Evolutionary conservation across 2,113 vertebrate species (phyloP).

Genomic region (Mormyrus lacerda): DNA sequence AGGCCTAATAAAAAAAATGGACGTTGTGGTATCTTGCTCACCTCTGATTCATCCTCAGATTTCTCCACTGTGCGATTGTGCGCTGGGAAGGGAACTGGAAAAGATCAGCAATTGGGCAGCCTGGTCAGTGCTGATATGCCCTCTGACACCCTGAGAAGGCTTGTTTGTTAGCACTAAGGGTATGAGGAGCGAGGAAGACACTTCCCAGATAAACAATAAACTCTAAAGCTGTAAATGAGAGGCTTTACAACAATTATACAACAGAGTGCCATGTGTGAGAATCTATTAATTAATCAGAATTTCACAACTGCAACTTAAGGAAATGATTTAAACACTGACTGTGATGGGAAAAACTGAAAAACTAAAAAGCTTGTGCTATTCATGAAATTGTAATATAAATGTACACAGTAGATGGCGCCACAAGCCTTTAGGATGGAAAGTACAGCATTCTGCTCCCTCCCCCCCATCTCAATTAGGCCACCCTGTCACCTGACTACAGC

Average conservation of each 20-base stretch:
- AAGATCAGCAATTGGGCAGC: not conserved
- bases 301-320: not conserved
- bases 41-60: conserved; percentile 81
- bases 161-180: not conserved
- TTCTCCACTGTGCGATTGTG: conserved; percentile 76
- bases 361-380: not conserved
- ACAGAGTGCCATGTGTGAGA: not conserved
- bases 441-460: not conserved
- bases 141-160: not conserved
- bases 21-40: conserved; percentile 41
- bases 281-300: not conserved
- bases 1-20: not conserved
- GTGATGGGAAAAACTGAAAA: not conserved
- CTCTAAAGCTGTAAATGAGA: not conserved
- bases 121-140: not conserved
- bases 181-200: not conserved
- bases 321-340: not conserved
- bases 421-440: conserved; percentile 11
- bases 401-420: conserved; percentile 47
- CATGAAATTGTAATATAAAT: not conserved
- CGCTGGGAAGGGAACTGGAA: conserved; percentile 75
- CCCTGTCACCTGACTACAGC: conserved; percentile 15
- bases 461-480: conserved; percentile 36
- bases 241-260: not conserved
- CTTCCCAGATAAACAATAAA: not conserved